Conservation (phyloP, 2,113 vertebrate genomes). For the Tupaia tana region DNA sequence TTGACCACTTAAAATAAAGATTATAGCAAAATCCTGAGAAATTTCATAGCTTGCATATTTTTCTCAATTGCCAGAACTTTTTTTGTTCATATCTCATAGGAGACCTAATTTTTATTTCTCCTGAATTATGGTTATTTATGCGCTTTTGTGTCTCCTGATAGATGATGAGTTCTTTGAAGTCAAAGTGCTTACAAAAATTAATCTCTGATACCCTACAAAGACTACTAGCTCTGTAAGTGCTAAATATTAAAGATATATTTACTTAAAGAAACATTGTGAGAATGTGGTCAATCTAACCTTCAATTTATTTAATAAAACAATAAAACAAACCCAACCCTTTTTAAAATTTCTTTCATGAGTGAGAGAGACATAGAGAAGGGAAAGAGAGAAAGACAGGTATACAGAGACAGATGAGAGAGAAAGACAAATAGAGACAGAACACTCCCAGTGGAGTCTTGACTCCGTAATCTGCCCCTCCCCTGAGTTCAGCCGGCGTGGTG, state of each 20-base stretch:
- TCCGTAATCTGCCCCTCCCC: too few relatives aligned
- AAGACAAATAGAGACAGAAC: too few relatives aligned
- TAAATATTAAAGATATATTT: background rate
- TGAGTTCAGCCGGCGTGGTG: too few relatives aligned
- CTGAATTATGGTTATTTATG: background rate
- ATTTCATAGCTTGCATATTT: conserved; percentile 44
- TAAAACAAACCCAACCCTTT: too few relatives aligned
- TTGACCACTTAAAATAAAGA: conserved; percentile 73
- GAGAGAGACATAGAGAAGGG: too few relatives aligned
- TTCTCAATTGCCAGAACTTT: background rate
- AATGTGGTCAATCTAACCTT: background rate
- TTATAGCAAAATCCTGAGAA: conserved; percentile 46
- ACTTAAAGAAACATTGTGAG: background rate
- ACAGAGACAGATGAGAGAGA: too few relatives aligned
- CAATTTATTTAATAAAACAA: background rate
- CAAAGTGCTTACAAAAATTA: background rate
- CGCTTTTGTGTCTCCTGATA: background rate
- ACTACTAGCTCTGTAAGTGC: background rate
- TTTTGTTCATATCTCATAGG: conserved; percentile 10
- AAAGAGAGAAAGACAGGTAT: too few relatives aligned
- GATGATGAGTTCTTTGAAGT: conserved; percentile 25
- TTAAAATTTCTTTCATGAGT: too few relatives aligned
- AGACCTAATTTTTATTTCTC: conserved; percentile 57
- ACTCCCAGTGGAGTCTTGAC: too few relatives aligned
- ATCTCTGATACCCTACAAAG: background rate